A percentile compares a stretch with the other conserved stretches of the same genome.
Conservation (phyloP, 2,888 invertebrate species). For the Cabera pusaria region DNA sequence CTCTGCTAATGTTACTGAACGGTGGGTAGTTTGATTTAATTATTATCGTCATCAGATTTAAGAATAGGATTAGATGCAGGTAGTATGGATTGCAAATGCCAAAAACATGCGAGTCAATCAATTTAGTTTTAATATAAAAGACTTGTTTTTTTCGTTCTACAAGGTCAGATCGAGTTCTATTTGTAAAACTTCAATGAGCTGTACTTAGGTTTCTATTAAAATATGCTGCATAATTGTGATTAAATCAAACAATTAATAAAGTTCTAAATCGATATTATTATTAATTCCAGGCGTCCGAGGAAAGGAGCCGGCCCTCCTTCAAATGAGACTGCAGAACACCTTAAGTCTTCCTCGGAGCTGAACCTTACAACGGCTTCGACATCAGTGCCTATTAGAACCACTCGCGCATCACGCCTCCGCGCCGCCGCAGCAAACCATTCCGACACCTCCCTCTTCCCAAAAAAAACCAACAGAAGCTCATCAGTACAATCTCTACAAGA, state of each 20-base stretch:
- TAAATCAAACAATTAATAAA: too few relatives aligned
- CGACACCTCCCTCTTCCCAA: constrained; percentile 56
- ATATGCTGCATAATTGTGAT: too few relatives aligned
- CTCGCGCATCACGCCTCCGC: constrained; percentile 88
- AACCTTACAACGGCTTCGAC: constrained; percentile 70
- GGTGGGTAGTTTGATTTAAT: constrained; percentile 54
- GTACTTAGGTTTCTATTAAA: too few relatives aligned
- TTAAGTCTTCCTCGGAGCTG: constrained; percentile 76
- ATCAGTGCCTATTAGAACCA: constrained; percentile 86
- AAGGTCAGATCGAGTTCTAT: too few relatives aligned
- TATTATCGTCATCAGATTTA: too few relatives aligned
- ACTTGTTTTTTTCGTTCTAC: too few relatives aligned
- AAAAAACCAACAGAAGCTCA: constrained; percentile 69
- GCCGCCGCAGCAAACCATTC: constrained; percentile 82
- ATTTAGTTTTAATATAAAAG: too few relatives aligned
- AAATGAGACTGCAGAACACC: constrained; percentile 58
- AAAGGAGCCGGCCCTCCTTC: constrained; percentile 52
- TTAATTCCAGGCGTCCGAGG: constrained; percentile 67
- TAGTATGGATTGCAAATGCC: too few relatives aligned
- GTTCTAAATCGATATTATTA: constrained; percentile 26
- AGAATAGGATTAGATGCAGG: too few relatives aligned
- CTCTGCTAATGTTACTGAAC: constrained; percentile 85
- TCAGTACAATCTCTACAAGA: constrained; percentile 69
- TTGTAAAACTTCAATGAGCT: too few relatives aligned
- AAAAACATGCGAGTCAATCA: too few relatives aligned